Evolutionary conservation across 2,888 invertebrate species (phyloP), one percentile per base, ranked within the genome.

Genomic region (Leptinotarsa peninsularis): DNA sequence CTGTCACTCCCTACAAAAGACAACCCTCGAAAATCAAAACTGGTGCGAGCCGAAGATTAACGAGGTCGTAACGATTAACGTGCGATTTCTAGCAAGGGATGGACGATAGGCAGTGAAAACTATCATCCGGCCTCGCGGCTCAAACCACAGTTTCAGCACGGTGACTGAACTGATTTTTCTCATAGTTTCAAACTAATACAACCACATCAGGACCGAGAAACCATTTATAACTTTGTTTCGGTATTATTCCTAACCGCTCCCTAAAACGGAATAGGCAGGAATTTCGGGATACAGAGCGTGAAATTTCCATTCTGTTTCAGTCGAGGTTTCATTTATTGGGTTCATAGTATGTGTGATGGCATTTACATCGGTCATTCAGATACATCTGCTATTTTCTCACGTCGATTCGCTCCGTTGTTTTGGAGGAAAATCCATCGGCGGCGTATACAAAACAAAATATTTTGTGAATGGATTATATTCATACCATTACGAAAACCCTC

Each of bases 361-460:
- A 17, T 43, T 63, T n/a, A 43, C 33, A 63, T n/a, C 17, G 63
- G 43, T 43, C 63, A 43, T 63, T 63, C 63, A n/a, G 17, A 63
- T 63, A 63, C 63, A 63, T 43, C 43, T 63, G 63, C 63, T 63
- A 18, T 63, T 33, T 63, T 63, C 63, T 43, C 63, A 63, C 63
- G 33, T 63, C 63, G 43, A 33, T 33, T 13, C 33, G 7, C 15
- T 63, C 33, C 63, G 33, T 63, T 63, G 63, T 43, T 63, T 17
- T 15, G 15, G 43, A 43, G 63, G 33, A 63, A 27, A 63, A n/a
- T 63, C 17, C 7, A 18, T 5, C 60, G 27, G 23, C 23, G n/a
- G 43, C 2, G 17, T 21, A 21, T 15, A 58, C 4, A 4, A 52
- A 52, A 52, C 4, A 43, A 43, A 43, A 43, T 43, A 13, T 43